Evolutionary conservation across 1,140 invertebrate species (phyloP), one percentile per base, ranked within the genome.

Genomic region (Pachyrhynchus sulphureomaculatus): DNA sequence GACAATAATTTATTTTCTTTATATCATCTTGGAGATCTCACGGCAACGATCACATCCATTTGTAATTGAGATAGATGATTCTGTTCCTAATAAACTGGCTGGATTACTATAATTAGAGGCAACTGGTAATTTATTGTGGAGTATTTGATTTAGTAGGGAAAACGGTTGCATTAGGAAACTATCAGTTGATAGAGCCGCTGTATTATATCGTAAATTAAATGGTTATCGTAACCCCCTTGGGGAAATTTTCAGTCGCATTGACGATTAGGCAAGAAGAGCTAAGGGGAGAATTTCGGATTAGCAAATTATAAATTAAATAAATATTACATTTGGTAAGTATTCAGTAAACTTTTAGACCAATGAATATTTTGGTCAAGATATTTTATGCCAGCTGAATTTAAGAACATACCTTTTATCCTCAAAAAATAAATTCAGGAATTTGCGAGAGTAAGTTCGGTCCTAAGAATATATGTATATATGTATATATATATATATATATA

Each of bases 51-150:
- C 56, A 58, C 56, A 58, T 58, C 56, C 56, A 45, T 48, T 58
- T 58, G 56, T 58, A 58, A 58, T 58, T 58, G 56, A 58, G 56
- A 58, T 58, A 33, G 56, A 58, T 58, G 56, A 58, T 58, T 51
- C 37, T 48, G 33, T 37, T 49, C 45, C 44, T 58, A 58, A 58
- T 58, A 58, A 58, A 58, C 56, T 24, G 44, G 56, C 34, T 37
- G 47, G 56, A 49, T 58, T 51, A 32, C 44, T 49, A 58, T 58
- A 58, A 49, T 58, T 58, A 58, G 33, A 58, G 45, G 32, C 56
- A 58, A 49, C 45, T 49, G 44, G 44, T 49, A 58, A 58, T 58
- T 58, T 58, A 58, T 58, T 58, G 56, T 51, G 56, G 21, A 57
- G 47, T 58, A 58, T 58, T 58, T 58, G 56, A 58, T 58, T 58